Percentiles rank a stretch among this genome's conserved stretches.
These are phyloP conservation scores for Phymanthus crucifer DNA, from an alignment of 92 coral and sea anemone species.

Conservation along the genomic window DNA sequence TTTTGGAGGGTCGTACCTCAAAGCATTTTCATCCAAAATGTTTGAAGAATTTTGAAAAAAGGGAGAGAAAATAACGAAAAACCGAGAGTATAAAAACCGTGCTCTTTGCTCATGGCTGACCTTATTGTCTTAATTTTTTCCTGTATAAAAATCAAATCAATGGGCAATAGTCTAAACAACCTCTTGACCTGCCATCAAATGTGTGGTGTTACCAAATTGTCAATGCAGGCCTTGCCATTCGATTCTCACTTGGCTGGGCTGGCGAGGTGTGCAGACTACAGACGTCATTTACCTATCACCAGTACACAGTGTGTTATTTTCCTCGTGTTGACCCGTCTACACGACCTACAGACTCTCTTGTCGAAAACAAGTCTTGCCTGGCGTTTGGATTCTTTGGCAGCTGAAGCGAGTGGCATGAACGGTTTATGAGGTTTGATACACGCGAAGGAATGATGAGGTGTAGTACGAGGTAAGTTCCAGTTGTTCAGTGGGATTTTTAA, in stretches of 20 bases:
- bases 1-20: too few species aligned
- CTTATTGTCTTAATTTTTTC: background rate
- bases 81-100: too few species aligned
- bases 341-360: conserved; percentile 4
- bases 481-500: background rate
- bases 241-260: background rate
- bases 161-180: conserved; percentile 5
- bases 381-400: conserved; percentile 8
- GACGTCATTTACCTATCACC: conserved; percentile 5
- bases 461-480: background rate
- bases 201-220: conserved; percentile 8
- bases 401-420: conserved; percentile 1
- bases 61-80: too few species aligned
- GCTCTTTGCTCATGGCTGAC: too few species aligned
- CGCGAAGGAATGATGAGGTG: conserved; percentile 13
- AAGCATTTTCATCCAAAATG: too few species aligned
- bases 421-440: background rate
- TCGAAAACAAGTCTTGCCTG: background rate
- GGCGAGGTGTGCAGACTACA: background rate
- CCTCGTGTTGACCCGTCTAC: conserved; percentile 16
- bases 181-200: conserved; percentile 1
- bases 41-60: too few species aligned
- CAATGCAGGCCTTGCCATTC: conserved; percentile 1
- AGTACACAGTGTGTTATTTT: background rate
- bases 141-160: background rate